Conservation (phyloP, 2,797 vertebrate genomes). For the Tiaroga cobitis region DNA sequence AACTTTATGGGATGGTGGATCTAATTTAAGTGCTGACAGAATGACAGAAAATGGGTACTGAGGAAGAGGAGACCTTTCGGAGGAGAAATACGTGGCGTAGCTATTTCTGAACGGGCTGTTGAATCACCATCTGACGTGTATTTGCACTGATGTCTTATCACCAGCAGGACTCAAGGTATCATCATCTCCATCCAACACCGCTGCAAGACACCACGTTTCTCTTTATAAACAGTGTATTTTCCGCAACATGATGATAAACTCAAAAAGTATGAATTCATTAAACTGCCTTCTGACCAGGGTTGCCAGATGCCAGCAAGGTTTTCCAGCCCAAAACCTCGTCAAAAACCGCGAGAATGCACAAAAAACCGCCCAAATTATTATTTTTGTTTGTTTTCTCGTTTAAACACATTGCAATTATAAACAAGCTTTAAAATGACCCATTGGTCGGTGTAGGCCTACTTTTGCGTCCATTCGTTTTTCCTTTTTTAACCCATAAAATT, state of each 20-base stretch:
- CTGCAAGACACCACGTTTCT: background rate
- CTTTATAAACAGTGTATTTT: background rate
- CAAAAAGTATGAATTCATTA: background rate
- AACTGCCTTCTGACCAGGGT: too few relatives aligned
- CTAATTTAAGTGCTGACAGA: constrained; percentile 30
- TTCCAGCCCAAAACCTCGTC: too few relatives aligned
- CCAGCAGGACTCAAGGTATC: background rate
- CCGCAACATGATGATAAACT: background rate
- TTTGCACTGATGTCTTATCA: constrained; percentile 6
- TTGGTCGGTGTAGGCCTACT: too few relatives aligned
- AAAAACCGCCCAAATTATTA: too few relatives aligned
- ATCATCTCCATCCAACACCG: background rate
- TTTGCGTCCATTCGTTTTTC: too few relatives aligned
- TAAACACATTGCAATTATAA: too few relatives aligned
- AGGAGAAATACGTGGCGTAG: constrained; percentile 13
- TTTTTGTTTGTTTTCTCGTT: too few relatives aligned
- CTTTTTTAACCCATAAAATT: too few relatives aligned
- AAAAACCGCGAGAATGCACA: too few relatives aligned
- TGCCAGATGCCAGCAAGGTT: too few relatives aligned
- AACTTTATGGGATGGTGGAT: background rate
- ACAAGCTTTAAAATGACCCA: too few relatives aligned
- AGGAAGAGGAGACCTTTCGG: background rate
- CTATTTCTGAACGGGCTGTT: constrained; percentile 30
- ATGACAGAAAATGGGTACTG: background rate
- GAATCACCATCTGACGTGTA: constrained; percentile 29